These are phyloP conservation scores for Archilochus colubris DNA, from an alignment of 2,113 vertebrate species.

Conservation along the genomic window DNA sequence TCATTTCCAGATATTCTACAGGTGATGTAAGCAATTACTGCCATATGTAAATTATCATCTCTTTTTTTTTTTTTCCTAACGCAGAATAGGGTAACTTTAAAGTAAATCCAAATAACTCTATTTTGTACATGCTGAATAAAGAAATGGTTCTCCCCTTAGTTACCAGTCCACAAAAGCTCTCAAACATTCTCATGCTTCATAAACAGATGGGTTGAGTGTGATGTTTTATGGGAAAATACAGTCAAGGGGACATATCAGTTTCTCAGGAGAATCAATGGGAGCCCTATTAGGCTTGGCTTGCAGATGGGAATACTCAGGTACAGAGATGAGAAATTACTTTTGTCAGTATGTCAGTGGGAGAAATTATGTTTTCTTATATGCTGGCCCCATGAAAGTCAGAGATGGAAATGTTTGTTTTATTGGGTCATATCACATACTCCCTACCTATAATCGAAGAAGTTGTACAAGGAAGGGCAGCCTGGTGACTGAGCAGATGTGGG, in stretches of 20 bases:
- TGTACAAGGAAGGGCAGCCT: neutral
- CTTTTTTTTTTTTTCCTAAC: neutral
- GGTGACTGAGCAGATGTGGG: neutral
- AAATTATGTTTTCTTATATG: neutral
- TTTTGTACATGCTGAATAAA: neutral
- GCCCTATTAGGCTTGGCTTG: neutral
- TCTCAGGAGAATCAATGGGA: slow-evolving; percentile 3
- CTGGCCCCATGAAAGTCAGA: neutral
- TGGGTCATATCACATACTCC: neutral
- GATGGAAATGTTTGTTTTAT: neutral
- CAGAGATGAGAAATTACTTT: slow-evolving; percentile 8
- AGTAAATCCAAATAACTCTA: slow-evolving; percentile 14
- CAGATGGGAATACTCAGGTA: slow-evolving; percentile 19
- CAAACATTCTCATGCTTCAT: neutral
- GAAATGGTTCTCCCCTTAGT: neutral
- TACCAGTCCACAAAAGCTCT: neutral
- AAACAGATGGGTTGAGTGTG: neutral
- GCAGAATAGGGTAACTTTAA: neutral
- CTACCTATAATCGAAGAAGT: neutral
- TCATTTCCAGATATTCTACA: slow-evolving; percentile 18
- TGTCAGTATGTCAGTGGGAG: neutral
- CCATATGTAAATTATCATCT: slow-evolving; percentile 38
- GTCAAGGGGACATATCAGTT: neutral
- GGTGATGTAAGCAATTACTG: slow-evolving; percentile 42
- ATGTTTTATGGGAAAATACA: neutral